phyloP scores from a whole-genome alignment of 1,140 invertebrate species.

The Steinernema feltiae region DNA sequence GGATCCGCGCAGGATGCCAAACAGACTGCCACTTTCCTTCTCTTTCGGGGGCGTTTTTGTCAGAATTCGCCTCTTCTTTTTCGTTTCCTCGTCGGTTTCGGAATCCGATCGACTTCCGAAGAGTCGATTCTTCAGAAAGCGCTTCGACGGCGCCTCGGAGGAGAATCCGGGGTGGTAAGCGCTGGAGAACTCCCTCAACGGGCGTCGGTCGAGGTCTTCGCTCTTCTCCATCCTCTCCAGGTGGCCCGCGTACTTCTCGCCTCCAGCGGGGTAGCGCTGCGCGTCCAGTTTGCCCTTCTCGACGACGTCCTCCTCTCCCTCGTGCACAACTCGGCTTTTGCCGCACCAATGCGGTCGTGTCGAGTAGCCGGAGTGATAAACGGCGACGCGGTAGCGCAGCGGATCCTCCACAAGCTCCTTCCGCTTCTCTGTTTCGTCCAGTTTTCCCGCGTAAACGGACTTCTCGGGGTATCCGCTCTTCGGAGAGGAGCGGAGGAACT shows the following conservation, averaged over 20 bases:
- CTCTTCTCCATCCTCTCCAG: constrained; percentile 25
- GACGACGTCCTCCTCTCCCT: constrained; percentile 46
- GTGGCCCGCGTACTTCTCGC: constrained; percentile 21
- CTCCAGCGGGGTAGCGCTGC: constrained; percentile 5
- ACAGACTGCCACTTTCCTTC: neutral
- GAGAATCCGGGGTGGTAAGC: neutral
- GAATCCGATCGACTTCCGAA: neutral
- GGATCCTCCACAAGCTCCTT: constrained; percentile 13
- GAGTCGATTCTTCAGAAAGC: neutral
- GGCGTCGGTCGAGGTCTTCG: neutral
- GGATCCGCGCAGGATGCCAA: neutral
- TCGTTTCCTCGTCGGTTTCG: constrained; percentile 5
- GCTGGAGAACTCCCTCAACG: neutral
- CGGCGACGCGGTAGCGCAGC: constrained; percentile 25
- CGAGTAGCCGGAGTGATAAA: constrained; percentile 28
- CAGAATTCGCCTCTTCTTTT: constrained; percentile 13
- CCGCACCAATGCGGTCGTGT: neutral
- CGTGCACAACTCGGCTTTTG: constrained; percentile 19
- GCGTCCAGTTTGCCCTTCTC: constrained; percentile 23
- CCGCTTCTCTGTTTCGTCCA: constrained; percentile 44
- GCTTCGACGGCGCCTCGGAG: neutral
- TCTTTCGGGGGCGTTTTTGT: neutral
- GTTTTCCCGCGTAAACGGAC: neutral
- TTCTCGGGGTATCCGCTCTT: neutral
- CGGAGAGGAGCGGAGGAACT: neutral